Conservation (phyloP, 2,797 vertebrate genomes). For the Vultur gryphus region DNA sequence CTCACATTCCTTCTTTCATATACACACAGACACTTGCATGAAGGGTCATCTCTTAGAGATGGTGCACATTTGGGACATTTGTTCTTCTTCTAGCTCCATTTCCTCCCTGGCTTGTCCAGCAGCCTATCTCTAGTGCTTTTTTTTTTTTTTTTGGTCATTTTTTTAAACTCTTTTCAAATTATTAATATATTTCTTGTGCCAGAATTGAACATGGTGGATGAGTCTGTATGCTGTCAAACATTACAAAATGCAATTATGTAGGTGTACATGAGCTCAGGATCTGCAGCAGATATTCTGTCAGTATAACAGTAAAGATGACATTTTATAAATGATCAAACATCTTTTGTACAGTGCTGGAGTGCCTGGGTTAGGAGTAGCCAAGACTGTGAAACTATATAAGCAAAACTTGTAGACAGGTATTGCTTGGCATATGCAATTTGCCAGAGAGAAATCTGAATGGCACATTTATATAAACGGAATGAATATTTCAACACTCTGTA, state of each 20-base stretch:
- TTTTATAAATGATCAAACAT: slow-evolving; percentile 4
- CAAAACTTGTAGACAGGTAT: neutral
- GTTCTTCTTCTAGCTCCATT: neutral
- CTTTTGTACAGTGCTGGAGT: neutral
- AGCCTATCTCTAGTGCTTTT: neutral
- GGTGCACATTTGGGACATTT: neutral
- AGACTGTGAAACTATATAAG: neutral
- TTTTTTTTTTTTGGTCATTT: neutral
- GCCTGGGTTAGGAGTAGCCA: neutral
- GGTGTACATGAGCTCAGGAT: neutral
- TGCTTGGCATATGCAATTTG: slow-evolving; percentile 14
- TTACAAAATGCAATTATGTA: neutral
- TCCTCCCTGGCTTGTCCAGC: neutral
- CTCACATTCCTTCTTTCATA: neutral
- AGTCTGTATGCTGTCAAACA: neutral
- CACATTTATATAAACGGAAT: slow-evolving; percentile 33
- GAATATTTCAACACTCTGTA: slow-evolving; percentile 41
- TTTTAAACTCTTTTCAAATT: neutral
- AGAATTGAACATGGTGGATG: neutral
- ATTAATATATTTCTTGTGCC: neutral
- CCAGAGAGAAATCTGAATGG: slow-evolving; percentile 16
- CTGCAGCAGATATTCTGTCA: neutral
- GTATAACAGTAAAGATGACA: neutral
- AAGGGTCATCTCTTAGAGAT: neutral
- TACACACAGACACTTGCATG: neutral